Percentiles rank a stretch among this genome's conserved stretches.
phyloP scores from a whole-genome alignment of 2,888 invertebrate species.

The Polyommatus icarus region DNA sequence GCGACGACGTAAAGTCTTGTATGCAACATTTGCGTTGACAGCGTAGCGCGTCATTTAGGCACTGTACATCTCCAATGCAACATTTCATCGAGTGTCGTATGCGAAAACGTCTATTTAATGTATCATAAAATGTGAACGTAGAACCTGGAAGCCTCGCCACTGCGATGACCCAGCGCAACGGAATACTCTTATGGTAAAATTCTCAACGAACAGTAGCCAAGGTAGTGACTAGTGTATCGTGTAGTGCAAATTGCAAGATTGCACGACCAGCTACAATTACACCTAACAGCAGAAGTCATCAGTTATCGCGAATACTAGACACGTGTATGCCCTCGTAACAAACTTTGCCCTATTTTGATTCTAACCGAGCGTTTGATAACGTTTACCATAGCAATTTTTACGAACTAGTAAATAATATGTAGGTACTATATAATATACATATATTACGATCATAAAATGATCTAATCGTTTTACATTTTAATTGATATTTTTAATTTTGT shows the following conservation, averaged over 20 bases:
- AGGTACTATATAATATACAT: too few relatives aligned
- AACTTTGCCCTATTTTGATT: slow-evolving; percentile 7
- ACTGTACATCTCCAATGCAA: too few relatives aligned
- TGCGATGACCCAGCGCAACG: background rate
- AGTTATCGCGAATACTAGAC: background rate
- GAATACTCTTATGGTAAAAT: too few relatives aligned
- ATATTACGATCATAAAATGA: background rate
- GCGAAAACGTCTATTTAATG: background rate
- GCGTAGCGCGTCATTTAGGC: too few relatives aligned
- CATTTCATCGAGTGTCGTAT: too few relatives aligned
- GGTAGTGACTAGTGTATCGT: too few relatives aligned
- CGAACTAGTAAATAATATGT: background rate
- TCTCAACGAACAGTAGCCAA: too few relatives aligned
- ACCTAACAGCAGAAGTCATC: slow-evolving; percentile 10
- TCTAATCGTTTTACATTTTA: background rate
- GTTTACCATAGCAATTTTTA: background rate
- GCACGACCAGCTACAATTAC: slow-evolving; percentile 8
- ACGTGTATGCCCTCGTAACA: slow-evolving; percentile 17
- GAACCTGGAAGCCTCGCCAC: background rate
- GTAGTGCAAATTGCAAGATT: background rate
- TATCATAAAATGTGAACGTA: background rate
- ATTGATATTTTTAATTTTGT: background rate
- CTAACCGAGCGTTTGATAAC: background rate
- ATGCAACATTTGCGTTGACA: background rate
- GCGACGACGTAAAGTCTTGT: background rate